These are phyloP conservation scores for Caligus rogercresseyi DNA, from an alignment of 1,140 invertebrate genomes.

Conservation along the genomic window DNA sequence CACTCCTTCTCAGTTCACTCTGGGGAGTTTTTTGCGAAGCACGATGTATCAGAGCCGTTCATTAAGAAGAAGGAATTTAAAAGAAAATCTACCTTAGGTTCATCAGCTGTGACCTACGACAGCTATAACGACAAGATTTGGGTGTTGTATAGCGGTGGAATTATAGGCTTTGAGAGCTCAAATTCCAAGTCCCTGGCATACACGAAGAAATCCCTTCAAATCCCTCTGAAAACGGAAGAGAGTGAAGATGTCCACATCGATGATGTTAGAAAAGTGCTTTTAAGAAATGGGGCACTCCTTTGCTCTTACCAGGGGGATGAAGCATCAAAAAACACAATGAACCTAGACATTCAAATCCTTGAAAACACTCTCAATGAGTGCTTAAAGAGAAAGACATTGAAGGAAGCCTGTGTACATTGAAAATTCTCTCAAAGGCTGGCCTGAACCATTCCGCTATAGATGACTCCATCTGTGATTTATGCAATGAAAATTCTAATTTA, in stretches of 20 bases:
- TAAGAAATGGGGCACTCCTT: neutral
- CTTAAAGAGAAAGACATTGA: neutral
- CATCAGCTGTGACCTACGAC: neutral
- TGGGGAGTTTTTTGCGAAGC: neutral
- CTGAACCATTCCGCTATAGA: too few relatives aligned
- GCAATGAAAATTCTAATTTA: too few relatives aligned
- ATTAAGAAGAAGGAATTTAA: neutral
- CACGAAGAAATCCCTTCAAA: neutral
- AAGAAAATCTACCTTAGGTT: neutral
- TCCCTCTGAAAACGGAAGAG: neutral
- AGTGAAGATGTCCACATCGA: neutral
- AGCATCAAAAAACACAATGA: neutral
- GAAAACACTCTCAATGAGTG: neutral
- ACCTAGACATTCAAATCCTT: neutral
- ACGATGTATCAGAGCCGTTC: neutral
- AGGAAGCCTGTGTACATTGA: neutral
- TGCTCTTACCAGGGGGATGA: neutral
- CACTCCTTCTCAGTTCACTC: neutral
- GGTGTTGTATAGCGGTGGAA: neutral
- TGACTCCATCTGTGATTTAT: too few relatives aligned
- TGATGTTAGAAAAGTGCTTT: neutral
- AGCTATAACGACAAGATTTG: neutral
- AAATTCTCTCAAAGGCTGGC: neutral
- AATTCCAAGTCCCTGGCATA: neutral
- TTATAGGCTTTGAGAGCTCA: neutral